A percentile compares a stretch with the other conserved stretches of the same genome.
These are phyloP conservation scores for Tiliqua scincoides DNA, from an alignment of 2,113 vertebrate genomes.

Conservation along the genomic window DNA sequence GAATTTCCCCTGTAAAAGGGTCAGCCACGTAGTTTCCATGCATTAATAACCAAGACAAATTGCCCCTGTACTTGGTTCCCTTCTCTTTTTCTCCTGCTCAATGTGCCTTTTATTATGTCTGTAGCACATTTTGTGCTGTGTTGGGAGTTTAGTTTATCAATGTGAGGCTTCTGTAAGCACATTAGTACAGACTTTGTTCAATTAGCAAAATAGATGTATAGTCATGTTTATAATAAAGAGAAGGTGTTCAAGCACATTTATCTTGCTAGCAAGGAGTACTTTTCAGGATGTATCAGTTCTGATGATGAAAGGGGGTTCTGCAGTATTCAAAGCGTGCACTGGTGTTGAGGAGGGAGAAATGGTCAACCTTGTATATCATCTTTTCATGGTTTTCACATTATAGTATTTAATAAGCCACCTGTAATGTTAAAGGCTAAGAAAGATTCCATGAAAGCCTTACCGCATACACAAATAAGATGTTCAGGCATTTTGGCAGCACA, in stretches of 20 bases:
- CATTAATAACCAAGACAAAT: conserved; percentile 40
- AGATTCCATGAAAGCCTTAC: conserved; percentile 61
- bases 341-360: conserved; percentile 60
- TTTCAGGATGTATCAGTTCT: conserved; percentile 67
- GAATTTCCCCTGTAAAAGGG: conserved; percentile 46
- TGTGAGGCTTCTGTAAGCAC: conserved; percentile 34
- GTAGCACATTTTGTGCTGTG: conserved; percentile 38
- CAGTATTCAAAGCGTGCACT: conserved; percentile 61
- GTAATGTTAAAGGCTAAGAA: conserved; percentile 74
- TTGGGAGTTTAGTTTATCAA: conserved; percentile 35
- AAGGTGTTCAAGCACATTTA: conserved; percentile 63
- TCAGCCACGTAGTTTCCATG: conserved; percentile 43
- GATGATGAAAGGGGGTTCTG: conserved; percentile 66
- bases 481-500: conserved; percentile 62
- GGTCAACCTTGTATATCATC: conserved; percentile 56
- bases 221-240: conserved; percentile 65
- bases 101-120: conserved; percentile 50
- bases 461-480: conserved; percentile 66
- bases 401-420: conserved; percentile 68
- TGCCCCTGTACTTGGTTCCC: conserved; percentile 4
- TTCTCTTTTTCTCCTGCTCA: conserved; percentile 17
- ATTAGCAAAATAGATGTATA: conserved; percentile 69
- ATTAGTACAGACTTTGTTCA: conserved; percentile 58
- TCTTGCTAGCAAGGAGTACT: conserved; percentile 69
- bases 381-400: conserved; percentile 49